Conservation (phyloP, 2,888 invertebrate species). For the Limnephilus rhombicus region DNA sequence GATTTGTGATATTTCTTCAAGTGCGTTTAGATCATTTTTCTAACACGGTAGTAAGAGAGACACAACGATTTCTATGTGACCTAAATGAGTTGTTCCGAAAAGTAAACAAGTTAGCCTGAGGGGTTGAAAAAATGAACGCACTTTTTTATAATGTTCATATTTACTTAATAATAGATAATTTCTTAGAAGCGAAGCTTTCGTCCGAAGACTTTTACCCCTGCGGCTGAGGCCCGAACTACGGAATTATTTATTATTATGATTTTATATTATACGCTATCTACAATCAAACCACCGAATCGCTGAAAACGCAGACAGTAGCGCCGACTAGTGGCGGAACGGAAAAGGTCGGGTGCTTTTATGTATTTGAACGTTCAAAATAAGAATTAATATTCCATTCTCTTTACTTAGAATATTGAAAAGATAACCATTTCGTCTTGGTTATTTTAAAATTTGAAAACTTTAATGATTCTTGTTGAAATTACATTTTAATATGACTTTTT, state of each 20-base stretch:
- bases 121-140: too few species aligned
- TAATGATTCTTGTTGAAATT: too few species aligned
- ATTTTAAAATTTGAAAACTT: too few species aligned
- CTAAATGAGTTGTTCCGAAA: too few species aligned
- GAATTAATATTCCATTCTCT: not conserved
- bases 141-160: not conserved
- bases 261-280: not conserved
- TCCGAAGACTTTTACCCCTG: not conserved
- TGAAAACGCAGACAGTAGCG: conserved; percentile 10
- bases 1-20: too few species aligned
- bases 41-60: too few species aligned
- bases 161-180: not conserved
- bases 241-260: not conserved
- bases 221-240: not conserved
- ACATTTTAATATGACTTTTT: too few species aligned
- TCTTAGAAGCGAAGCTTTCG: not conserved
- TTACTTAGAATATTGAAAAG: not conserved
- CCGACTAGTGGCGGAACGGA: conserved; percentile 21
- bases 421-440: not conserved
- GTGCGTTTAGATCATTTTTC: too few species aligned
- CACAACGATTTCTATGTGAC: too few species aligned
- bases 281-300: not conserved
- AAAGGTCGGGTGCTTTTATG: not conserved
- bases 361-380: not conserved
- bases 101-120: too few species aligned